Evolutionary conservation across 1,140 invertebrate species (phyloP).

Genomic region (Drosophila eugracilis): DNA sequence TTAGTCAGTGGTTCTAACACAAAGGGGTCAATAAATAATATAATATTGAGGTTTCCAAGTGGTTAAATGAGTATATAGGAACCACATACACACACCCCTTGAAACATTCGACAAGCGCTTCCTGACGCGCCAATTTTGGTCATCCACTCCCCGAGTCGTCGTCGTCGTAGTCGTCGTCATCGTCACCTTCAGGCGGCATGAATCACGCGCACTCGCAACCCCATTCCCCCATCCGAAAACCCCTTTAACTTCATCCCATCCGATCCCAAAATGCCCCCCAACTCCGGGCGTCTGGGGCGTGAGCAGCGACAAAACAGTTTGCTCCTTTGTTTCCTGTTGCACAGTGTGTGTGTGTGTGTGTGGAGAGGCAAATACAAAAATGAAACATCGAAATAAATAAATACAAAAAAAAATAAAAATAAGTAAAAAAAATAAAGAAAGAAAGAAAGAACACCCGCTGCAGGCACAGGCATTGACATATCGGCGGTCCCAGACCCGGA

Average conservation of each 20-base stretch:
- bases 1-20: not conserved
- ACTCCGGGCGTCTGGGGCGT: slow-evolving; percentile 16
- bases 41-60: not conserved
- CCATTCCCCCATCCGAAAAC: not conserved
- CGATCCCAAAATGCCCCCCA: not conserved
- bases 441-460: not conserved
- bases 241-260: not conserved
- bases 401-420: not conserved
- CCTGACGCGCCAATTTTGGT: slow-evolving; percentile 63
- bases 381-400: slow-evolving; percentile 4
- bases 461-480: slow-evolving; percentile 23
- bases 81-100: not conserved
- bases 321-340: slow-evolving; percentile 35
- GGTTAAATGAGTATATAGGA: too few relatives aligned
- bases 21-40: not conserved
- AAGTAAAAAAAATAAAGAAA: not conserved
- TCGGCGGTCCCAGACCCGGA: slow-evolving; percentile 1
- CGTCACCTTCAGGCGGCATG: slow-evolving; percentile 38
- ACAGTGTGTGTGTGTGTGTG: not conserved
- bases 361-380: not conserved
- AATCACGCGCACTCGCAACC: slow-evolving; percentile 33
- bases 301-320: slow-evolving; percentile 27
- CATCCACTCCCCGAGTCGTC: slow-evolving; percentile 27
- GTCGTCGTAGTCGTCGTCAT: slow-evolving; percentile 1
- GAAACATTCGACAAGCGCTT: slow-evolving; percentile 15